phyloP scores from a whole-genome alignment of 2,113 vertebrate species.

The Dicerorhinus sumatrensis region DNA sequence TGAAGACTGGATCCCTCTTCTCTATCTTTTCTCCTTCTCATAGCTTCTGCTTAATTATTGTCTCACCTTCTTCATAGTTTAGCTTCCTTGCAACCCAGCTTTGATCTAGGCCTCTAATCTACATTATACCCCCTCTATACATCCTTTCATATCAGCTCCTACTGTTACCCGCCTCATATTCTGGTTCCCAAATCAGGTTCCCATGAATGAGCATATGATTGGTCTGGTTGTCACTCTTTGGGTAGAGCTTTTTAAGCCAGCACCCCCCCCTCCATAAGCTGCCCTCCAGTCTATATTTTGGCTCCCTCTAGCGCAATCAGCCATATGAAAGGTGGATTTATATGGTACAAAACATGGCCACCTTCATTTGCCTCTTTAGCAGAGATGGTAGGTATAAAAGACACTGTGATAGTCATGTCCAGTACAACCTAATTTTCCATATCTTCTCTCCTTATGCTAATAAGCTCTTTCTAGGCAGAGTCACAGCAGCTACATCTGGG shows the following conservation, averaged over 20 bases:
- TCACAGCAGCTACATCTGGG: neutral
- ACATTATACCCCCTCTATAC: too few species aligned
- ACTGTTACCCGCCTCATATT: neutral
- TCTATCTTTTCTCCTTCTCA: neutral
- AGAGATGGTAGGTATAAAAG: neutral
- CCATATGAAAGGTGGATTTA: neutral
- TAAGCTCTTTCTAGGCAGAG: neutral
- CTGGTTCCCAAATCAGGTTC: neutral
- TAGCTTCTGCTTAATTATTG: neutral
- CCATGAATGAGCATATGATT: neutral
- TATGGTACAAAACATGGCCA: neutral
- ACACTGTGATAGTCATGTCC: neutral
- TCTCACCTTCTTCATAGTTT: neutral
- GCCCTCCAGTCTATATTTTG: neutral
- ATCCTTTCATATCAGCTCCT: neutral
- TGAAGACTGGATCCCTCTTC: neutral
- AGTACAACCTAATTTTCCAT: neutral
- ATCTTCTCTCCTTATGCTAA: constrained; percentile 7
- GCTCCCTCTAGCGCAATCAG: neutral
- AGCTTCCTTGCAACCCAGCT: constrained; percentile 6
- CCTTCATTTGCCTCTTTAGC: neutral
- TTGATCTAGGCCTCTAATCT: neutral
- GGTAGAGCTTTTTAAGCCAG: neutral
- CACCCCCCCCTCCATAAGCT: neutral
- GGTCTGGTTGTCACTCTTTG: neutral